phyloP scores from a whole-genome alignment of 2,888 invertebrate genomes.

The Zaprionus lineosus region DNA sequence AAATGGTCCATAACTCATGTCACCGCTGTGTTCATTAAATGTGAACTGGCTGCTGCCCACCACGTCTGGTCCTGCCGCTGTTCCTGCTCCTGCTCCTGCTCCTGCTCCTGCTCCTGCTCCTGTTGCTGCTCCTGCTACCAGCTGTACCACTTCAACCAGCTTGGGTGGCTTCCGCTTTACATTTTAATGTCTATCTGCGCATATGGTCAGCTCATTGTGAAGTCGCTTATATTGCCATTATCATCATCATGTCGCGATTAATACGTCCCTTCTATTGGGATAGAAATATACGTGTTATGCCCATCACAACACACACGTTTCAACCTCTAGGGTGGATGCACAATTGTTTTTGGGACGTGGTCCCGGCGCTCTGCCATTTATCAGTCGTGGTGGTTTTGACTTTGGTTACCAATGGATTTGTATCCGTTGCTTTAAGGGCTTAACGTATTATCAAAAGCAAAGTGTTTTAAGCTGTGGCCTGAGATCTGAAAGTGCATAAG shows the following conservation, averaged over 20 bases:
- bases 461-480: conserved; percentile 31
- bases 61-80: conserved; percentile 15
- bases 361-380: conserved; percentile 32
- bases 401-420: neutral
- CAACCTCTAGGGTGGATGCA: conserved; percentile 33
- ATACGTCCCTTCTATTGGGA: conserved; percentile 27
- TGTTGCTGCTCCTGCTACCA: conserved; percentile 12
- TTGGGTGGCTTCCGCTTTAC: conserved; percentile 17
- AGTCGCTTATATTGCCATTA: conserved; percentile 70
- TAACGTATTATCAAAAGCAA: conserved; percentile 35
- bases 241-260: conserved; percentile 68
- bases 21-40: conserved; percentile 71
- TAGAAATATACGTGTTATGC: conserved; percentile 54
- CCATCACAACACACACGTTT: conserved; percentile 51
- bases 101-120: conserved; percentile 9
- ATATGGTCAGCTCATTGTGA: conserved; percentile 70
- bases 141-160: conserved; percentile 16
- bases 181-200: conserved; percentile 69
- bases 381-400: conserved; percentile 17
- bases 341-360: conserved; percentile 53
- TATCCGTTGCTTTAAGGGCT: conserved; percentile 22
- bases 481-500: conserved; percentile 40
- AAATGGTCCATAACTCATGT: conserved; percentile 68
- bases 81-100: conserved; percentile 13
- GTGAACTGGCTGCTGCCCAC: conserved; percentile 47